Evolutionary conservation across 2,888 invertebrate genomes (phyloP), one percentile per base, ranked within the genome.

Genomic region (Uloborus plumipes): DNA sequence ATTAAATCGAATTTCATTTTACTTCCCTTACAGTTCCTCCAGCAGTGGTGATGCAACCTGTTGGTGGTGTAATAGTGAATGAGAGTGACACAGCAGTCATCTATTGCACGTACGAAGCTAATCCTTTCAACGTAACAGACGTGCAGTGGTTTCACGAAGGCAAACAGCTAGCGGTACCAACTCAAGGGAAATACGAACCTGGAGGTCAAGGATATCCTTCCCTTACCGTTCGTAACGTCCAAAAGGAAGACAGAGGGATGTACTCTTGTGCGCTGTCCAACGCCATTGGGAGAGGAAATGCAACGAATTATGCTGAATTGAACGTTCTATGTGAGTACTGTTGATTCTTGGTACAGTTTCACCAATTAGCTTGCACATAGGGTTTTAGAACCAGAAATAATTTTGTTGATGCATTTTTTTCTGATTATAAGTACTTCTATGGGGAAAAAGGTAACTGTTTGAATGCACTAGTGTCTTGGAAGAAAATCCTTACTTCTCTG

Each of bases 21-120:
- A 22, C 70, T 39, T 39, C 9, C 11, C n/a, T 79, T 61, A 59
- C 51, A 86, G 86, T 85, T 83, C 72, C 86, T 49, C 86, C 86
- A 11, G 84, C 79, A 49, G 85, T 86, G 49, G 81, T 85, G 15
- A 85, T 86, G 80, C 85, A 86, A 69, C 86, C 86, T 2, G 62
- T 70, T 2, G 77, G 74, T n/a, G 86, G 86, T n/a, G 66, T 86
- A 4, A 84, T 75, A 13, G 85, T 86, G 9, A 86, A 86, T 49
- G 86, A 86, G 55, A 78, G 84, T 0, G 77, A 75, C 58, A 73
- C 39, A 1, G 83, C 85, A 6, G 83, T 79, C 74, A 79, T 86
- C 26, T 84, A 84, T 72, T 86, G 86, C 59, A 85, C 85, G 4
- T 86, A 85, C 58, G 79, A 78, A 50, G 85, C 86, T n/a, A 86